Percentiles rank a stretch among this genome's conserved stretches.
These are phyloP conservation scores for Eublepharis macularius DNA, from an alignment of 2,113 vertebrate species.

Conservation along the genomic window DNA sequence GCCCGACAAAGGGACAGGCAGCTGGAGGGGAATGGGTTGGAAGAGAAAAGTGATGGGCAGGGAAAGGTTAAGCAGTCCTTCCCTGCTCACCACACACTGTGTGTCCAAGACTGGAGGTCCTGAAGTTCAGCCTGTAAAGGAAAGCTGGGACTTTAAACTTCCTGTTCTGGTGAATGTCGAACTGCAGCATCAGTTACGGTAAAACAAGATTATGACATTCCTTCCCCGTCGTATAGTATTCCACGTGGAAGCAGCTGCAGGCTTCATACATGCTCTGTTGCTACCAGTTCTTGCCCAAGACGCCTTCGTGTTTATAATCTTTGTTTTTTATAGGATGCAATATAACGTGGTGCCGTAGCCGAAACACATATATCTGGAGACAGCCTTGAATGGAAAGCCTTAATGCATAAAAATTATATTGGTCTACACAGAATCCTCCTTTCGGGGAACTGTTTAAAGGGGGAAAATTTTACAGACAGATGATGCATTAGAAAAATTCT, in stretches of 20 bases:
- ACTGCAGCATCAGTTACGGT: neutral
- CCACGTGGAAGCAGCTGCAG: neutral
- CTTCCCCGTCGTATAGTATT: neutral
- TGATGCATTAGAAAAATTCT: conserved; percentile 16
- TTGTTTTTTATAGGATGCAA: conserved; percentile 8
- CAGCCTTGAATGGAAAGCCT: neutral
- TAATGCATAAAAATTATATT: neutral
- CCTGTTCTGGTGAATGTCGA: neutral
- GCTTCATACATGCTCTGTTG: neutral
- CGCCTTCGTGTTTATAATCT: neutral
- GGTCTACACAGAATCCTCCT: neutral
- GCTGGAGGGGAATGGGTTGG: no score
- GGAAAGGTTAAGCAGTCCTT: no score
- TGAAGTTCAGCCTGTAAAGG: neutral
- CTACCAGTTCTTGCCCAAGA: neutral
- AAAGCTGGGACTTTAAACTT: neutral
- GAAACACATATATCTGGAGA: neutral
- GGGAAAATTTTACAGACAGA: conserved; percentile 20
- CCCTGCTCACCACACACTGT: no score
- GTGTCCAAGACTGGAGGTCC: no score
- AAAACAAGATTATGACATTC: conserved; percentile 2
- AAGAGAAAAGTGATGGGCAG: no score
- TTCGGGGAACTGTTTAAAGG: conserved; percentile 16
- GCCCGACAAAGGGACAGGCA: no score
- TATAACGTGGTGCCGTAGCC: neutral